These are phyloP conservation scores for Lerema accius DNA, from an alignment of 1,140 invertebrate species.

Conservation along the genomic window DNA sequence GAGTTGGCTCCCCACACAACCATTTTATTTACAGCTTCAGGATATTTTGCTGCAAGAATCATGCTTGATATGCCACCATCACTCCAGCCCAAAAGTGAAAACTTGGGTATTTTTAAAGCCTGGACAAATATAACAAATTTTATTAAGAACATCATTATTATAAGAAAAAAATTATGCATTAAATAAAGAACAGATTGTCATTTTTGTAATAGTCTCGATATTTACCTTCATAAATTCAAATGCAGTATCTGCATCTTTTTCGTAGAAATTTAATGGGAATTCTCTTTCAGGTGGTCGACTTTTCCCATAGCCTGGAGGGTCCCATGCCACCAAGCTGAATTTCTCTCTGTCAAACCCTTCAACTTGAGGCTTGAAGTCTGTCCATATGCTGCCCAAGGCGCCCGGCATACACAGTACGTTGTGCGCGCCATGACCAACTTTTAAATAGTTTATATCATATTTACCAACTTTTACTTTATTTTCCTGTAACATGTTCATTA, in stretches of 20 bases:
- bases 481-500: slow-evolving; percentile 54
- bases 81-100: slow-evolving; percentile 94
- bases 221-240: slow-evolving; percentile 88
- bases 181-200: no score
- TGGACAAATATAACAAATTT: slow-evolving; percentile 50
- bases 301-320: slow-evolving; percentile 94
- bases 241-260: slow-evolving; percentile 89
- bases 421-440: slow-evolving; percentile 87
- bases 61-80: slow-evolving; percentile 93
- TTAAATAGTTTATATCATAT: slow-evolving; percentile 87
- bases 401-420: slow-evolving; percentile 90
- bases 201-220: background rate
- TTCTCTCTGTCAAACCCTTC: slow-evolving; percentile 86
- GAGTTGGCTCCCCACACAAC: slow-evolving; percentile 91
- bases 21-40: slow-evolving; percentile 87
- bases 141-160: no score
- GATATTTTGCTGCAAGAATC: slow-evolving; percentile 88
- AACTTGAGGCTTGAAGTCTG: slow-evolving; percentile 92
- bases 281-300: slow-evolving; percentile 90
- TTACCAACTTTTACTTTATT: slow-evolving; percentile 83
- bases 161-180: no score
- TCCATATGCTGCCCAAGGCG: slow-evolving; percentile 89
- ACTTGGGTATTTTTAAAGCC: slow-evolving; percentile 86
- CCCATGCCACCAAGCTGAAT: slow-evolving; percentile 92
- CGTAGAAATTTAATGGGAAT: slow-evolving; percentile 88